phyloP scores from a whole-genome alignment of 2,888 invertebrate genomes.

The Sarcophaga carnaria region DNA sequence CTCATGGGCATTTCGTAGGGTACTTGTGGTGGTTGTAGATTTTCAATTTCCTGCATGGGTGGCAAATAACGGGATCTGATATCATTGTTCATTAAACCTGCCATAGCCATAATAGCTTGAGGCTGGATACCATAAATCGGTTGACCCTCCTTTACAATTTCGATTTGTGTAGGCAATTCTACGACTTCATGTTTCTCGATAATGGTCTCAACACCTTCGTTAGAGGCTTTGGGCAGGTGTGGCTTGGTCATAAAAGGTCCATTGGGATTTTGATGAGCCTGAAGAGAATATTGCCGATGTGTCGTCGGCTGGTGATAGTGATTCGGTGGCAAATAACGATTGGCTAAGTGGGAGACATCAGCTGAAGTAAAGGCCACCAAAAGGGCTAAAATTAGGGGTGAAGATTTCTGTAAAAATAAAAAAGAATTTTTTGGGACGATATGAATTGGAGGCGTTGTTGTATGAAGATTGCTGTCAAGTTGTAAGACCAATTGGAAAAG shows the following conservation, averaged over 20 bases:
- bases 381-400: constrained; percentile 44
- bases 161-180: constrained; percentile 76
- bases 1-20: constrained; percentile 65
- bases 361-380: constrained; percentile 71
- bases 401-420: constrained; percentile 35
- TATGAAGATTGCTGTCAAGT: no score
- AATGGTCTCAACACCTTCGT: constrained; percentile 64
- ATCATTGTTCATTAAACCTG: constrained; percentile 2
- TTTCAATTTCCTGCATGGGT: constrained; percentile 58
- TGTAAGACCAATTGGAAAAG: neutral
- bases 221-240: neutral
- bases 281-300: neutral
- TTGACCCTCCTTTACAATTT: constrained; percentile 72
- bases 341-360: constrained; percentile 76
- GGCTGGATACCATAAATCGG: constrained; percentile 40
- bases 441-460: no score
- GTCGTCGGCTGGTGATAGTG: constrained; percentile 2
- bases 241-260: neutral
- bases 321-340: constrained; percentile 74
- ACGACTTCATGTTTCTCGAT: constrained; percentile 76
- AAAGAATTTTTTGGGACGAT: neutral
- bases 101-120: constrained; percentile 23
- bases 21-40: constrained; percentile 38
- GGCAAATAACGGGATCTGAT: constrained; percentile 50
- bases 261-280: neutral